A percentile compares a stretch with the other conserved stretches of the same genome.
Evolutionary conservation across 1,140 invertebrate species (phyloP).

Genomic region (Cyclargus thomasi): DNA sequence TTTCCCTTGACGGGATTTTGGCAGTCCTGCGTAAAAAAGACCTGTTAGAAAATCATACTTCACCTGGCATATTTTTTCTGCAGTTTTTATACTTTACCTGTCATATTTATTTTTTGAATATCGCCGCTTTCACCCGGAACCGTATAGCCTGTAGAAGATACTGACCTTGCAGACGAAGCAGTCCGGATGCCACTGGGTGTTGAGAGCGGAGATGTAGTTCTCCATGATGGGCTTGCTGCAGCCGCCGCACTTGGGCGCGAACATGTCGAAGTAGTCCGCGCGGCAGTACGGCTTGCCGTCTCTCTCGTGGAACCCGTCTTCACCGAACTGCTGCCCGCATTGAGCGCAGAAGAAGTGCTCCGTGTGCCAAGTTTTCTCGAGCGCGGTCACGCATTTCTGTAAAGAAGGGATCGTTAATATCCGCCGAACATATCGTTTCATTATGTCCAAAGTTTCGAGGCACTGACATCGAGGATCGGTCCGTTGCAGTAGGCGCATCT

Average conservation of each 20-base stretch:
- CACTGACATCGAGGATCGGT: slow-evolving; percentile 95
- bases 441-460: background rate
- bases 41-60: slow-evolving; percentile 48
- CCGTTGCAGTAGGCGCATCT: slow-evolving; percentile 98
- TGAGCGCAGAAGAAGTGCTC: slow-evolving; percentile 99
- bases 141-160: slow-evolving; percentile 36
- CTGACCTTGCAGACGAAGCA: slow-evolving; percentile 99
- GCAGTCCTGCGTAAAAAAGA: slow-evolving; percentile 85
- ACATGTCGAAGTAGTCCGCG: slow-evolving; percentile 98
- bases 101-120: slow-evolving; percentile 19
- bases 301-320: slow-evolving; percentile 96
- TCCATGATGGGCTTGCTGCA: slow-evolving; percentile 98
- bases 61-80: slow-evolving; percentile 47
- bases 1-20: slow-evolving; percentile 92
- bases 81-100: slow-evolving; percentile 32
- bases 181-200: slow-evolving; percentile 98
- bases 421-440: background rate
- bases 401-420: slow-evolving; percentile 44
- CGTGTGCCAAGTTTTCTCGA: slow-evolving; percentile 99
- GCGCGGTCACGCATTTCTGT: slow-evolving; percentile 98
- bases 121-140: background rate
- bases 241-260: slow-evolving; percentile 98
- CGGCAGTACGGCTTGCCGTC: slow-evolving; percentile 96
- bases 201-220: slow-evolving; percentile 98
- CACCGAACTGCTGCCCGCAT: slow-evolving; percentile 97